phyloP scores from a whole-genome alignment of 2,888 invertebrate genomes.

The Drosophila pseudotakahashii region DNA sequence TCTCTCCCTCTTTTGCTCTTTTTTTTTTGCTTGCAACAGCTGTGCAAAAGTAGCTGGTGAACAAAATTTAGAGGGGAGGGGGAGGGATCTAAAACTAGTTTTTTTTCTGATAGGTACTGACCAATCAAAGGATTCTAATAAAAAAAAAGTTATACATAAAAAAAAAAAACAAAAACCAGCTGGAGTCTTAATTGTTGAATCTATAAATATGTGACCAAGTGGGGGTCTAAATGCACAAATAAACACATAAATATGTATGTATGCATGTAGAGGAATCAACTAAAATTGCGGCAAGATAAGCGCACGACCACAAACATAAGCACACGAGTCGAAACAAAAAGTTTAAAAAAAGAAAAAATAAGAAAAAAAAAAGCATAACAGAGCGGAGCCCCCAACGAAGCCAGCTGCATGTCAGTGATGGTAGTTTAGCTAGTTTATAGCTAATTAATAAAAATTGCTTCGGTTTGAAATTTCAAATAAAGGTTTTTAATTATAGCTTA shows the following conservation, averaged over 20 bases:
- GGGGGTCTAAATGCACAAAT: constrained; percentile 16
- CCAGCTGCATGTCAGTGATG: background rate
- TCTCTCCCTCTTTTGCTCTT: constrained; percentile 9
- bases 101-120: constrained; percentile 35
- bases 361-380: constrained; percentile 12
- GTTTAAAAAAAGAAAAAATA: constrained; percentile 6
- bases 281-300: constrained; percentile 36
- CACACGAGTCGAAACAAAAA: background rate
- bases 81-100: constrained; percentile 58
- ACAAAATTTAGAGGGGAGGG: background rate
- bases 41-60: constrained; percentile 49
- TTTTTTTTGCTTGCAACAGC: constrained; percentile 53
- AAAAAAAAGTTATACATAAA: constrained; percentile 26
- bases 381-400: constrained; percentile 3
- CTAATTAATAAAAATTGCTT: background rate
- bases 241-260: constrained; percentile 4
- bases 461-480: too few relatives aligned
- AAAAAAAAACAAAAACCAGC: constrained; percentile 8
- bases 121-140: constrained; percentile 57
- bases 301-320: constrained; percentile 18
- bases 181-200: constrained; percentile 33
- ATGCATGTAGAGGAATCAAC: constrained; percentile 5
- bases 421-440: background rate
- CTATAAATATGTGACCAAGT: constrained; percentile 39
- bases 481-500: too few relatives aligned